Evolutionary conservation across 1,140 invertebrate genomes (phyloP), one percentile per base, ranked within the genome.

Genomic region (Caerostris darwini): DNA sequence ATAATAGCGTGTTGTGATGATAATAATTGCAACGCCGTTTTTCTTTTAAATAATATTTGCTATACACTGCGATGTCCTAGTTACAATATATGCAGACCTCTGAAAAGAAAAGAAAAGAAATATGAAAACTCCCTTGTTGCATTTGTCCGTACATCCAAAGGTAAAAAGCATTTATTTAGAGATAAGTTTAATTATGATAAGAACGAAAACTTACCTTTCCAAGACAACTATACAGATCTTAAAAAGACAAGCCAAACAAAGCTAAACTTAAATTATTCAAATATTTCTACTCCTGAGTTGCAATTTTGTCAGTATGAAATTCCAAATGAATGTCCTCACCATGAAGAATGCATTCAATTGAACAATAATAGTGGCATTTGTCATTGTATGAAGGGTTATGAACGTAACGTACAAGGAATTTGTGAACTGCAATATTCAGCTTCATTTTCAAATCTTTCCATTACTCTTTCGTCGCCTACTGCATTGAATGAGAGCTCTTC

Each of bases 361-460:
- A 95, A 95, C 58, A 96, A 96, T 10, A 95, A 96, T 64, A 96
- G 96, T 95, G 97, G 98, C 4, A 96, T 97, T 50, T 98, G 98
- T 95, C 96, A 97, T 95, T 98, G 98, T 96, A 96, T 96, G 64
- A 95, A 96, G n/a, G 97, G 97, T 17, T 97, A 95, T 95, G 95
- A 96, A 53, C 96, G 97, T 81, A 97, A 97, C 95, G 17, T 12
- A 17, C 53, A 69, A 67, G 93, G 93, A 53, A 19, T 56, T 54
- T 94, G 93, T 58, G 34, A 85, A 95, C 69, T 54, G 14, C 95
- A 56, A 96, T 96, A 85, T 96, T 96, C 94, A 95, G 58, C 58
- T 95, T 87, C 90, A 53, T 56, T 17, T 64, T 59, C 59, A 12
- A 83, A 54, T 53, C 53, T 34, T 14, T 56, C 57, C 54, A 69